A percentile compares a stretch with the other conserved stretches of the same genome.
These are phyloP conservation scores for Megaceryle torquata DNA, from an alignment of 2,113 vertebrate genomes.

Conservation along the genomic window DNA sequence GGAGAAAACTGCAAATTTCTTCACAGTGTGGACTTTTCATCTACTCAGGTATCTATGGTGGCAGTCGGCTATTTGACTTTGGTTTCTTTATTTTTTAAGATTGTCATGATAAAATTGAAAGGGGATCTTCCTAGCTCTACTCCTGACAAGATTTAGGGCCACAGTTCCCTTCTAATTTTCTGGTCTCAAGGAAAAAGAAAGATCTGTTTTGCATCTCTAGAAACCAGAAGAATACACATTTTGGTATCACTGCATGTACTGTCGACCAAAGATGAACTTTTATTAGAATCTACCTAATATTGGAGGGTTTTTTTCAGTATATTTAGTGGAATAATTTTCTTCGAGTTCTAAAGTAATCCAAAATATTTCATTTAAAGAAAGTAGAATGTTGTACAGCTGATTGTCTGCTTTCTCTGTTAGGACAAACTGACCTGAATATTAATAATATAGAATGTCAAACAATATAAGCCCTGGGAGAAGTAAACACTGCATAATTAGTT, in stretches of 20 bases:
- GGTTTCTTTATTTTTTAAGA: not conserved
- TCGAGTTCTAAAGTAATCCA: not conserved
- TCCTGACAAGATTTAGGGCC: not conserved
- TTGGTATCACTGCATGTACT: not conserved
- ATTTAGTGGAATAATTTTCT: not conserved
- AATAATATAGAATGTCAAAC: not conserved
- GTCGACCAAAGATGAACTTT: not conserved
- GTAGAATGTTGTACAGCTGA: not conserved
- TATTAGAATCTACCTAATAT: not conserved
- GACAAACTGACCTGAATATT: not conserved
- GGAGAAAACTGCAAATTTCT: slow-evolving; percentile 77
- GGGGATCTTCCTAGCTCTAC: not conserved
- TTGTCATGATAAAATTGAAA: not conserved
- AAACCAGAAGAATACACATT: not conserved
- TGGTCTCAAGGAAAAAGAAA: not conserved
- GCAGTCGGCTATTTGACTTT: not conserved
- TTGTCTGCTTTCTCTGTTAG: not conserved
- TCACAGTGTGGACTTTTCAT: slow-evolving; percentile 80
- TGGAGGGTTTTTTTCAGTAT: not conserved
- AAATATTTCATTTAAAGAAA: not conserved
- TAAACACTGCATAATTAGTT: not conserved
- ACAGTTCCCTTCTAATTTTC: not conserved
- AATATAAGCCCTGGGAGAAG: not conserved
- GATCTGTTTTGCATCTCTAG: not conserved
- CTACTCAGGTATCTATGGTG: slow-evolving; percentile 71